Percentiles rank a stretch among this genome's conserved stretches.
phyloP scores from a whole-genome alignment of 92 coral and sea anemone species.

The Zoanthus gigantus region DNA sequence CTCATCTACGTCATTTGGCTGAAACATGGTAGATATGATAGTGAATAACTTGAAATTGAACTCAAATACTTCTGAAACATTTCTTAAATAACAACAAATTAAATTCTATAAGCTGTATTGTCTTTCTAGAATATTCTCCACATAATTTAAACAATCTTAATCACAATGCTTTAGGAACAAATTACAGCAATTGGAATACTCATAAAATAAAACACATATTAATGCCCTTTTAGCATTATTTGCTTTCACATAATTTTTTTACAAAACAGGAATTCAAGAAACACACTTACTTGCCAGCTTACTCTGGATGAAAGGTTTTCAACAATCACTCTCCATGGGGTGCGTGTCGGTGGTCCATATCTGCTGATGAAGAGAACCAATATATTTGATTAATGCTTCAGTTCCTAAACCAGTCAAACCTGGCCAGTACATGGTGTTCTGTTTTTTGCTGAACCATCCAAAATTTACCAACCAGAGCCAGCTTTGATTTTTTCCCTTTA shows the following conservation, averaged over 20 bases:
- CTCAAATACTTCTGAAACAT: conserved; percentile 2
- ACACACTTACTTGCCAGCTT: conserved; percentile 93
- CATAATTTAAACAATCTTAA: neutral
- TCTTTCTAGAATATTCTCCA: neutral
- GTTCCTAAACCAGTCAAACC: too few relatives aligned
- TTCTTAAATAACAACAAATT: neutral
- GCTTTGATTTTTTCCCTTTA: too few relatives aligned
- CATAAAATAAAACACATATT: too few relatives aligned
- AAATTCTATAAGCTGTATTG: neutral
- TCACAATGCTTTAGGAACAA: neutral
- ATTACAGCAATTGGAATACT: neutral
- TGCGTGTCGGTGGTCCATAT: conserved; percentile 96
- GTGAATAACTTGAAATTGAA: conserved; percentile 28
- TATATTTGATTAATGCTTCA: neutral
- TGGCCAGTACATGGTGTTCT: too few relatives aligned
- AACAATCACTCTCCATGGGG: conserved; percentile 96
- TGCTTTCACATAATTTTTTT: neutral
- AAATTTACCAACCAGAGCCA: too few relatives aligned
- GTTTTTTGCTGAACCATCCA: too few relatives aligned
- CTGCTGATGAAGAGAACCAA: conserved; percentile 23
- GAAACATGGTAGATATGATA: conserved; percentile 46
- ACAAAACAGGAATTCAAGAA: neutral
- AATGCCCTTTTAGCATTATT: neutral
- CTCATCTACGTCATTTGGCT: conserved; percentile 48
- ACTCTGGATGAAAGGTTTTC: conserved; percentile 95